Percentiles rank a stretch among this genome's conserved stretches.
Conservation (phyloP, 2,797 vertebrate species). For the Chaetophractus vellerosus region DNA sequence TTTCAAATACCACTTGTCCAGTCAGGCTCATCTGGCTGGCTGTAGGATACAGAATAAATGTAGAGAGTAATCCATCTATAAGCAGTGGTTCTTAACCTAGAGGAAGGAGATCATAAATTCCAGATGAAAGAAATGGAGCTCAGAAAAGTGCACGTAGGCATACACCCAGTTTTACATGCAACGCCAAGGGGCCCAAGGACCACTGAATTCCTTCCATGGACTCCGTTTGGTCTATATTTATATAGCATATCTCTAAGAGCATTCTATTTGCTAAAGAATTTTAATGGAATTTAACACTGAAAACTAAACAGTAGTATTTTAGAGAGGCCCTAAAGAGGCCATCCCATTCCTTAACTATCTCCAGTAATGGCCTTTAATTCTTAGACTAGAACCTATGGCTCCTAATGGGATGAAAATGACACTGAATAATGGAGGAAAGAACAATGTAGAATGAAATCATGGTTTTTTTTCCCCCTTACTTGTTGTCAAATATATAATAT, state of each 20-base stretch:
- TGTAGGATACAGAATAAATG: not conserved
- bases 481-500: not conserved
- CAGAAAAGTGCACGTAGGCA: not conserved
- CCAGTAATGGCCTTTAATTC: not conserved
- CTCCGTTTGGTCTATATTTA: not conserved
- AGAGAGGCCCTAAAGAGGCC: not conserved
- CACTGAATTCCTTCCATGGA: not conserved
- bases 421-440: not conserved
- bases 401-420: not conserved
- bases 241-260: not conserved
- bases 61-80: not conserved
- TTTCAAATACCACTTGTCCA: constrained; percentile 78
- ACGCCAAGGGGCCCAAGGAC: not conserved
- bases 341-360: not conserved
- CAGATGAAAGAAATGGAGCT: not conserved
- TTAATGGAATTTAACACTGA: constrained; percentile 17
- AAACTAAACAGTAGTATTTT: constrained; percentile 47
- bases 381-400: not conserved
- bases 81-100: not conserved
- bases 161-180: not conserved
- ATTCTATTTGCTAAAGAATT: not conserved
- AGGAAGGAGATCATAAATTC: not conserved
- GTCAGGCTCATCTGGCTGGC: constrained; percentile 53
- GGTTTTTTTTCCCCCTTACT: not conserved
- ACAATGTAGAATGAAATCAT: not conserved